Evolutionary conservation across 1,140 invertebrate species (phyloP).

Genomic region (Teleogryllus occipitalis): DNA sequence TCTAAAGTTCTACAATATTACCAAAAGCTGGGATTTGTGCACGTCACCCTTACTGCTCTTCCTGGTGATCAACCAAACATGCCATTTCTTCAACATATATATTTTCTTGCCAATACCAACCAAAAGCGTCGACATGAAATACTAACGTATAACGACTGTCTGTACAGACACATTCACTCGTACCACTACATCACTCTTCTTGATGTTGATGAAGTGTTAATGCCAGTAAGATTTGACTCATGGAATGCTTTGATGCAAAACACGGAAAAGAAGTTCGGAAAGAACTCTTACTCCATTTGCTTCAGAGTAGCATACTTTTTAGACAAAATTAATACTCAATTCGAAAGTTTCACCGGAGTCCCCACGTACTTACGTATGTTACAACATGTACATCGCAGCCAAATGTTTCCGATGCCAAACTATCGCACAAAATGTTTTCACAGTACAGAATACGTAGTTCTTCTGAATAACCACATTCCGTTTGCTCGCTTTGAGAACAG

Average conservation of each 20-base stretch:
- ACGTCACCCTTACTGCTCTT: too few relatives aligned
- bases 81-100: too few relatives aligned
- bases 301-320: conserved; percentile 46
- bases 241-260: conserved; percentile 38
- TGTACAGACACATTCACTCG: conserved; percentile 43
- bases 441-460: conserved; percentile 36
- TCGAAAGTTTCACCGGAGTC: conserved; percentile 29
- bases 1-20: conserved; percentile 80
- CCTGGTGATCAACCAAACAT: too few relatives aligned
- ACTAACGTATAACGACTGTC: conserved; percentile 64
- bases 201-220: not conserved
- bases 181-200: conserved; percentile 9
- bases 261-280: conserved; percentile 23
- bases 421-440: conserved; percentile 44
- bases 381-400: conserved; percentile 38
- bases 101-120: too few relatives aligned
- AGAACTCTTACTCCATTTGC: not conserved
- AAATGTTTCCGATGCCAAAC: conserved; percentile 38
- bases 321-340: conserved; percentile 37
- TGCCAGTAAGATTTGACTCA: conserved; percentile 19
- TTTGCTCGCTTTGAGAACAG: conserved; percentile 37
- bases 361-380: conserved; percentile 40
- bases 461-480: conserved; percentile 43
- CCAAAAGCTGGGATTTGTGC: conserved; percentile 59
- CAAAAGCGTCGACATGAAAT: conserved; percentile 42